These are phyloP conservation scores for Zoanthus sansibaricus DNA, from an alignment of 92 coral and sea anemone genomes.

Conservation along the genomic window DNA sequence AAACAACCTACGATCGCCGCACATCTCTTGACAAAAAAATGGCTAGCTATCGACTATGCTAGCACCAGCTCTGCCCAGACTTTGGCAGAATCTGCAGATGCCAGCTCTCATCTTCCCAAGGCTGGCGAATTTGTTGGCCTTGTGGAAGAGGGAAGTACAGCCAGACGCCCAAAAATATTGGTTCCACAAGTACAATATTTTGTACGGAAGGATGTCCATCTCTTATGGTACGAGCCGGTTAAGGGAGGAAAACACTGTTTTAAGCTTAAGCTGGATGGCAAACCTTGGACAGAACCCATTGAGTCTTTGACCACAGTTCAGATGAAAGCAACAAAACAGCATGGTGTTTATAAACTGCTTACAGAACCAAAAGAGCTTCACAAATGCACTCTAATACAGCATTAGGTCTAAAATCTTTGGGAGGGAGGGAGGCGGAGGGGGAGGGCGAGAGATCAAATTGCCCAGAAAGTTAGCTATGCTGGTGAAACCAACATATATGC, in stretches of 20 bases:
- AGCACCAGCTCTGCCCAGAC: neutral
- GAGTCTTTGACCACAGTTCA: neutral
- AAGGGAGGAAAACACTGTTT: neutral
- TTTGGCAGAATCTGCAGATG: neutral
- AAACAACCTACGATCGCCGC: neutral
- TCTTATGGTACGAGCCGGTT: conserved; percentile 11
- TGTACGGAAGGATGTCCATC: neutral
- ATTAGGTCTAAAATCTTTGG: no score
- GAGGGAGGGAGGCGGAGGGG: no score
- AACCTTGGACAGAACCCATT: neutral
- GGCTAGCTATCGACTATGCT: neutral
- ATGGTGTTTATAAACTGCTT: neutral
- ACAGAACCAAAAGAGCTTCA: neutral
- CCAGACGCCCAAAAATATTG: neutral
- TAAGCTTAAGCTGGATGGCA: neutral
- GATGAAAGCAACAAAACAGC: neutral
- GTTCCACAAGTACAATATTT: conserved; percentile 3
- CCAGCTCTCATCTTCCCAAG: neutral
- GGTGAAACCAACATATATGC: no score
- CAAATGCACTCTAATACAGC: neutral
- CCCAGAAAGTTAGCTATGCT: no score
- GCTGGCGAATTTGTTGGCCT: neutral
- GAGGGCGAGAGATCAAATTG: no score
- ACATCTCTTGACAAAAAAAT: neutral
- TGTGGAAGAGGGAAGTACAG: neutral